These are phyloP conservation scores for Timandra comae DNA, from an alignment of 2,888 invertebrate species.

Conservation along the genomic window DNA sequence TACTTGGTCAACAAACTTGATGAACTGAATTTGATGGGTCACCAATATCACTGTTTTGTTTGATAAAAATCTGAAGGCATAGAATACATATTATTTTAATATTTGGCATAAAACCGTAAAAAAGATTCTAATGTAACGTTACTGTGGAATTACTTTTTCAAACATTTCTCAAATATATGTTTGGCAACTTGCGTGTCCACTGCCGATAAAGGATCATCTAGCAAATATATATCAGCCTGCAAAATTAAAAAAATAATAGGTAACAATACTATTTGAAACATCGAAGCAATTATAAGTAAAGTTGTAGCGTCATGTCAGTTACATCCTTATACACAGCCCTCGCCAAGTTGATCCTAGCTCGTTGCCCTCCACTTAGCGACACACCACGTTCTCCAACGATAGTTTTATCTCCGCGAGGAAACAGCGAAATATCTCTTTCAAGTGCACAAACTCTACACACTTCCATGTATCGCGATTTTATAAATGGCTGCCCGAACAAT, in stretches of 20 bases:
- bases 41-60: constrained; percentile 85
- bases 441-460: constrained; percentile 84
- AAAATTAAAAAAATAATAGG: constrained; percentile 27
- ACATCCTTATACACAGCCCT: constrained; percentile 81
- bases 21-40: constrained; percentile 90
- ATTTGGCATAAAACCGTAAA: no score
- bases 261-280: no score
- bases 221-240: constrained; percentile 82
- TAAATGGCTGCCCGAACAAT: constrained; percentile 87
- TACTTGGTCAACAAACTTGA: constrained; percentile 80
- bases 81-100: no score
- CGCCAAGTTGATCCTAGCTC: constrained; percentile 80
- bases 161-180: constrained; percentile 82
- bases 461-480: constrained; percentile 75
- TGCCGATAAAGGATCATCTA: constrained; percentile 86
- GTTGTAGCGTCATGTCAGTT: constrained; percentile 5
- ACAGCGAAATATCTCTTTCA: constrained; percentile 82
- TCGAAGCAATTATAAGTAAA: neutral
- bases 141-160: constrained; percentile 66
- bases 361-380: constrained; percentile 89
- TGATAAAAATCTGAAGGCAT: constrained; percentile 70
- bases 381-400: constrained; percentile 91
- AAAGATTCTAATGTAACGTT: no score
- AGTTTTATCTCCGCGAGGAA: constrained; percentile 89
- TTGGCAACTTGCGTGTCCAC: constrained; percentile 84